Conservation (phyloP, 2,888 invertebrate species). For the Amphipyra berbera region DNA sequence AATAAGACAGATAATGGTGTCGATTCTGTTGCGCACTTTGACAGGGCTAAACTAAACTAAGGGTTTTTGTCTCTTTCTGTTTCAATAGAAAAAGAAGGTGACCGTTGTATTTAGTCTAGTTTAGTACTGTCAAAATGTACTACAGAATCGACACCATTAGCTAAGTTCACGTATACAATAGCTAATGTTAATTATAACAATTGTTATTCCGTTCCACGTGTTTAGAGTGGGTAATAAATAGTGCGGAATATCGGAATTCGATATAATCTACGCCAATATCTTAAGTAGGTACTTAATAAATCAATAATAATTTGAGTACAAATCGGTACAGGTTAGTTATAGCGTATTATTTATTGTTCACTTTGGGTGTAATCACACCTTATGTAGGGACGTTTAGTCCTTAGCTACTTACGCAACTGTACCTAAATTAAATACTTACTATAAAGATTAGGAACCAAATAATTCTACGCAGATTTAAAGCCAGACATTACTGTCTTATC, state of each 20-base stretch:
- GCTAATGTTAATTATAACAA: slow-evolving; percentile 14
- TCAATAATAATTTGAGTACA: not conserved
- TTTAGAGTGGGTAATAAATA: slow-evolving; percentile 4
- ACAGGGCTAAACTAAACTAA: too few relatives aligned
- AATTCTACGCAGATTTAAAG: too few relatives aligned
- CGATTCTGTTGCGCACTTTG: too few relatives aligned
- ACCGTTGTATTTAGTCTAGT: too few relatives aligned
- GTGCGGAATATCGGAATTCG: slow-evolving; percentile 3
- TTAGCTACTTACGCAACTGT: too few relatives aligned
- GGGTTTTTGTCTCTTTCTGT: too few relatives aligned
- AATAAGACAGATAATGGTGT: slow-evolving; percentile 30
- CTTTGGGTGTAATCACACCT: not conserved
- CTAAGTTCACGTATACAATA: slow-evolving; percentile 2
- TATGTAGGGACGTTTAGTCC: not conserved
- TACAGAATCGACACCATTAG: too few relatives aligned
- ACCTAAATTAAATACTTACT: too few relatives aligned
- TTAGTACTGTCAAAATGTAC: too few relatives aligned
- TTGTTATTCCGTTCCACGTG: slow-evolving; percentile 10
- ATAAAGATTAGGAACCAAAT: too few relatives aligned
- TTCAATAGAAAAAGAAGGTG: too few relatives aligned
- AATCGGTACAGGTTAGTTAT: not conserved
- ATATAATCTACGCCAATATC: slow-evolving; percentile 14
- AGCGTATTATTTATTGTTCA: slow-evolving; percentile 1
- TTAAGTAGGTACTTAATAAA: slow-evolving; percentile 1
- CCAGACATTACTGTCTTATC: too few relatives aligned